Evolutionary conservation across 2,888 invertebrate species (phyloP), one percentile per base, ranked within the genome.

Genomic region (Monopis laevigella): DNA sequence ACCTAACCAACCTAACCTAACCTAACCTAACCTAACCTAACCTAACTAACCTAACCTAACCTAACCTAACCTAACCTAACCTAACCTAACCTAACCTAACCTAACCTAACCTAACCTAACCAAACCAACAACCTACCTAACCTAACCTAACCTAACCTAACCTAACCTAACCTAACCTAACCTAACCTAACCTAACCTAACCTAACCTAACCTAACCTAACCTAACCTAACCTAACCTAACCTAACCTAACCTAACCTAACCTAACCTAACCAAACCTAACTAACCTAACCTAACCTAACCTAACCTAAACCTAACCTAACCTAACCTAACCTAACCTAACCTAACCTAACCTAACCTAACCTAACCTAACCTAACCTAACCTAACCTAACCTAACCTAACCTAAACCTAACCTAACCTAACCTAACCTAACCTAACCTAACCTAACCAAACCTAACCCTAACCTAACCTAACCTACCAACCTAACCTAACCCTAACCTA

Each of bases 91-190:
- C 49, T 48, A 51, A 49, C 51, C 48, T 49, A 51, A 49, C 51
- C 49, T 49, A 51, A 49, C 51, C 49, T 47, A 51, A 49, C 51
- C 49, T 50, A 50, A 50, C 49, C 49, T 48, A 49, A 48, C 50
- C 48, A 47, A 49, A 48, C 49, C 48, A 45, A 50, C 47, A 11
- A 5, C 43, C 38, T 35, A 43, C 43, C 43, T 43, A 43, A 43
- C 44, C 44, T 38, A 43, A 43, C 45, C 42, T 42, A 46, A 43
- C 44, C 42, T 35, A 44, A 47, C 50, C 48, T 48, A 51, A 49
- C 49, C 49, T 49, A 51, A 49, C 51, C 48, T 49, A 51, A 49
- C 51, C 49, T 49, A 51, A 49, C 51, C 49, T 47, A 51, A 49
- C 51, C 49, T 50, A 50, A 50, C 50, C 50, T 48, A 50, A 48